A percentile compares a stretch with the other conserved stretches of the same genome.
These are phyloP conservation scores for Myotis pilosus DNA, from an alignment of 2,797 vertebrate species.

Conservation along the genomic window DNA sequence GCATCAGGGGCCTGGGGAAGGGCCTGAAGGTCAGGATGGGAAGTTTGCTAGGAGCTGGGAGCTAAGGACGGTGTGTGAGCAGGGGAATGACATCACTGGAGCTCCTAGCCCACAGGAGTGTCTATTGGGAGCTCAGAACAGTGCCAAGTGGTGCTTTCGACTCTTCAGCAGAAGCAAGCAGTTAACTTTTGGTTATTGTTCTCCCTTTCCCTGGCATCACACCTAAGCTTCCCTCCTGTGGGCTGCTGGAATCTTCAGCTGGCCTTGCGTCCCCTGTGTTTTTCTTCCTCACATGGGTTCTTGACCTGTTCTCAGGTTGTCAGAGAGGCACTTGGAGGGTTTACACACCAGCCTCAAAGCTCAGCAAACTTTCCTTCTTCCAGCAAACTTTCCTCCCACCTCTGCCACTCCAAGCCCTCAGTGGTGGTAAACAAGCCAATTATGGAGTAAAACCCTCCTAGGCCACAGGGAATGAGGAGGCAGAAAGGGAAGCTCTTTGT, in stretches of 20 bases:
- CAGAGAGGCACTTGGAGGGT: slow-evolving; percentile 34
- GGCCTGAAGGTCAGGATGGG: not conserved
- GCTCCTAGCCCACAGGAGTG: not conserved
- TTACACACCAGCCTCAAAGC: slow-evolving; percentile 29
- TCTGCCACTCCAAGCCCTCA: slow-evolving; percentile 28
- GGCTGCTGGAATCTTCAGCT: not conserved
- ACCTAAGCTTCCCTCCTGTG: slow-evolving; percentile 43
- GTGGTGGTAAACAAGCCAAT: slow-evolving; percentile 64
- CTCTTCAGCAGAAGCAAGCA: slow-evolving; percentile 37
- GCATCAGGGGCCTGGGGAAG: not conserved
- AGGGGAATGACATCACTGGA: not conserved
- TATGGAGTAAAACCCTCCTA: slow-evolving; percentile 43
- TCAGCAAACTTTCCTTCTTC: slow-evolving; percentile 52
- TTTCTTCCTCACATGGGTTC: not conserved
- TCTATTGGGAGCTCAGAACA: not conserved
- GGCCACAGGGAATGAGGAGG: slow-evolving; percentile 13
- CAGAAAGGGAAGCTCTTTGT: slow-evolving; percentile 22
- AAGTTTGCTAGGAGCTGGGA: not conserved
- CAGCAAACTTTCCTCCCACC: slow-evolving; percentile 55
- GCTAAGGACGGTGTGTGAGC: not conserved
- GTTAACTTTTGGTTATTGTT: slow-evolving; percentile 46
- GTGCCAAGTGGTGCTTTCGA: slow-evolving; percentile 14
- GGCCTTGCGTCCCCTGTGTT: not conserved
- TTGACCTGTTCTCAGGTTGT: slow-evolving; percentile 32
- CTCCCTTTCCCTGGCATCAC: slow-evolving; percentile 21